Conservation (phyloP, 2,888 invertebrate species). For the Syritta pipiens region DNA sequence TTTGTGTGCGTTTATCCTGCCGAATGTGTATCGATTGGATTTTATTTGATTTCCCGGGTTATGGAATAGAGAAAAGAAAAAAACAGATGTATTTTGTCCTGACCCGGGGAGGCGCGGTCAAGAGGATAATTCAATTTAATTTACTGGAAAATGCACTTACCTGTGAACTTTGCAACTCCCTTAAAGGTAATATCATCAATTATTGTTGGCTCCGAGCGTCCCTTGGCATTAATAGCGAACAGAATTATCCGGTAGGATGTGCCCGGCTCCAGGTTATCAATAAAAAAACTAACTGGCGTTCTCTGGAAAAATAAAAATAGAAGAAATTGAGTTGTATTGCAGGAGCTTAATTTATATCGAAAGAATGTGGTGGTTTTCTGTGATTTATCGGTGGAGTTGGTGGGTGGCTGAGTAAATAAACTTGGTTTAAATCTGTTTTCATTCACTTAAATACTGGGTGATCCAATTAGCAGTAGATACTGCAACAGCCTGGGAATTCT, state of each 20-base stretch:
- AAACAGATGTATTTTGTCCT: not conserved
- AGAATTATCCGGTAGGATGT: constrained; percentile 89
- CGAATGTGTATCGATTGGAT: too few species aligned
- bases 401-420: too few species aligned
- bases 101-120: not conserved
- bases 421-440: too few species aligned
- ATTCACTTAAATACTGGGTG: too few species aligned
- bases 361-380: too few species aligned
- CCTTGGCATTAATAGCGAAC: constrained; percentile 93
- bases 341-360: too few species aligned
- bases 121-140: constrained; percentile 54
- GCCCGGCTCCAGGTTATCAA: constrained; percentile 84
- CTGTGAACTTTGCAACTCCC: constrained; percentile 92
- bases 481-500: too few species aligned
- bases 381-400: too few species aligned
- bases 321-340: not conserved
- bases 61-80: too few species aligned
- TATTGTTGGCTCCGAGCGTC: constrained; percentile 89
- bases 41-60: too few species aligned
- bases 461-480: too few species aligned
- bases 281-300: constrained; percentile 77
- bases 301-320: constrained; percentile 72
- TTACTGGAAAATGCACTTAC: constrained; percentile 80
- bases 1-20: not conserved
- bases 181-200: constrained; percentile 92